These are phyloP conservation scores for Rhea americana DNA, from an alignment of 2,113 vertebrate species.

Conservation along the genomic window DNA sequence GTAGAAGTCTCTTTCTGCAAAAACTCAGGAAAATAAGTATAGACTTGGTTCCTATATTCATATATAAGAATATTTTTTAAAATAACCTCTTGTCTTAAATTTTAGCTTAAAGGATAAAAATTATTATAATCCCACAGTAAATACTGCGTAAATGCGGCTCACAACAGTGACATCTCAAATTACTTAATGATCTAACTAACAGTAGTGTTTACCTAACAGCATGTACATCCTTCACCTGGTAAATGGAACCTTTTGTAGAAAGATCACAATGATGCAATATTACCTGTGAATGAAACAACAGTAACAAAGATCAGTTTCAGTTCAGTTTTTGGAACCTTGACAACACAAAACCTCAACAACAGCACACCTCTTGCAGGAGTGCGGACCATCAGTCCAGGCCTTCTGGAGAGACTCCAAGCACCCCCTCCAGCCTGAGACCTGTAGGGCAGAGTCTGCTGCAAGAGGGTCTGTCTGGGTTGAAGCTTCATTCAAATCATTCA, in stretches of 20 bases:
- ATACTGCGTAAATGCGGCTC: neutral
- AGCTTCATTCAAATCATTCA: no score
- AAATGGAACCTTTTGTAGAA: neutral
- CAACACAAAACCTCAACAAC: no score
- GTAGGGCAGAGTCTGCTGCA: no score
- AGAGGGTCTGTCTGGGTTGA: no score
- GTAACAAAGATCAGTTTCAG: neutral
- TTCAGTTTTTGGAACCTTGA: neutral
- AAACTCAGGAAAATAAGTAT: neutral
- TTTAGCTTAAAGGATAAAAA: neutral
- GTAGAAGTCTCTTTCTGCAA: neutral
- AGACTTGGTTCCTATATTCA: no score
- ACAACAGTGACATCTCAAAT: fast-evolving
- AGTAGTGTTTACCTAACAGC: neutral
- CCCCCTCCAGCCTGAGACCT: no score
- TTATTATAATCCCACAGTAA: neutral
- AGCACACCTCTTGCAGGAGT: no score
- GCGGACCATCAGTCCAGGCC: no score
- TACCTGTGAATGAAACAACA: neutral
- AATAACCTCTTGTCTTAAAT: neutral
- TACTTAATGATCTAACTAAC: neutral
- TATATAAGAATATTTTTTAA: neutral
- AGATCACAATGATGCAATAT: neutral
- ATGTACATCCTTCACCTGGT: neutral
- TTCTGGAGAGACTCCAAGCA: no score